Evolutionary conservation across 2,888 invertebrate genomes (phyloP).

Genomic region (Xestia xanthographa): DNA sequence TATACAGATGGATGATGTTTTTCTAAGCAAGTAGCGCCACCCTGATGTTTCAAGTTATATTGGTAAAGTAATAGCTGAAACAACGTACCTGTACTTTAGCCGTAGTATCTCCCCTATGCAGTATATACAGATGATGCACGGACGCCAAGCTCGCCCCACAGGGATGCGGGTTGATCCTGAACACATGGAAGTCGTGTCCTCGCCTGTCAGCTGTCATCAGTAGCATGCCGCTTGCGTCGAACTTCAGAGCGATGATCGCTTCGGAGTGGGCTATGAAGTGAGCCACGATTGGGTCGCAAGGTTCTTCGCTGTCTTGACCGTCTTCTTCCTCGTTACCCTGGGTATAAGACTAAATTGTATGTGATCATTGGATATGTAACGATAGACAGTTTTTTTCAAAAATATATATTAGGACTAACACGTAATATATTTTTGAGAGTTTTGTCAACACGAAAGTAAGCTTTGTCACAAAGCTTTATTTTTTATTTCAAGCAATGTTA

Average conservation of each 20-base stretch:
- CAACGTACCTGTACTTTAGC: conserved; percentile 95
- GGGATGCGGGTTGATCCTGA: conserved; percentile 98
- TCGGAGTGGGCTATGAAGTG: conserved; percentile 97
- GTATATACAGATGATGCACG: conserved; percentile 98
- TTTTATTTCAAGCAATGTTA: not conserved
- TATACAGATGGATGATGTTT: not conserved
- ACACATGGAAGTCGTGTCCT: conserved; percentile 99
- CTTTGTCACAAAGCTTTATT: not conserved
- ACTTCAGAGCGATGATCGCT: conserved; percentile 96
- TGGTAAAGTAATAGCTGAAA: not conserved
- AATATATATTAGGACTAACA: not conserved
- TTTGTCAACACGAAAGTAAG: not conserved
- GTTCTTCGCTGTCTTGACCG: conserved; percentile 91
- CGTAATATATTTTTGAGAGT: not conserved
- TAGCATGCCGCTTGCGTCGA: conserved; percentile 97
- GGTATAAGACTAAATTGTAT: not conserved
- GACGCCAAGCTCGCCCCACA: conserved; percentile 96
- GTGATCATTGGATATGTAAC: not conserved
- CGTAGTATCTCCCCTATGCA: conserved; percentile 98
- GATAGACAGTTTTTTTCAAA: not conserved
- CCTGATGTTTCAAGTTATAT: not conserved
- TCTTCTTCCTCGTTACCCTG: conserved; percentile 89
- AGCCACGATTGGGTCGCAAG: conserved; percentile 94
- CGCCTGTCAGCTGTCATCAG: conserved; percentile 97
- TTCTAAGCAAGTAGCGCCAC: not conserved